Conservation (phyloP, 2,888 invertebrate species). For the Acanthosepion pharaonis region DNA sequence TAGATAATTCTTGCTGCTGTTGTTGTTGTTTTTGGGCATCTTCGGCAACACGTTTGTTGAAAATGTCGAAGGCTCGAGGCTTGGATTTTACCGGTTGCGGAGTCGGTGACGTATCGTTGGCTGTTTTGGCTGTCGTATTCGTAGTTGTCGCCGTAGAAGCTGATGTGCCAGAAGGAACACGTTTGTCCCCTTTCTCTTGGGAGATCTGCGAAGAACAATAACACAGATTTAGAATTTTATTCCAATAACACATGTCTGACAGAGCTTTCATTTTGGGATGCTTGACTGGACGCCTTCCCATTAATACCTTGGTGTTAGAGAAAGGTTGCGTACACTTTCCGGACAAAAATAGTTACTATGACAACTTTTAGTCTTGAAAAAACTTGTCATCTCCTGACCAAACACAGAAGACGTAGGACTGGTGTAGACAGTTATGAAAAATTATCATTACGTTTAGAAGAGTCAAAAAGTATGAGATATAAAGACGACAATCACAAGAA, state of each 20-base stretch:
- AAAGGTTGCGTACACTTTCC: too few relatives aligned
- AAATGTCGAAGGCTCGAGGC: constrained; percentile 54
- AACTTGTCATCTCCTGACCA: too few relatives aligned
- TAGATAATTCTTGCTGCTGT: constrained; percentile 50
- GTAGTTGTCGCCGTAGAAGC: not conserved
- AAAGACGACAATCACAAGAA: too few relatives aligned
- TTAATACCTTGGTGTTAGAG: too few relatives aligned
- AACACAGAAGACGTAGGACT: too few relatives aligned
- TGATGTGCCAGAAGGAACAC: constrained; percentile 50
- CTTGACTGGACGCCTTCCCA: too few relatives aligned
- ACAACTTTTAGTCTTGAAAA: too few relatives aligned
- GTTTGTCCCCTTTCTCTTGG: constrained; percentile 53
- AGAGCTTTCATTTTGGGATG: not conserved
- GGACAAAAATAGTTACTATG: too few relatives aligned
- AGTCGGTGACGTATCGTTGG: not conserved
- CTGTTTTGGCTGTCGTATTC: not conserved
- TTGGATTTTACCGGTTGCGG: not conserved
- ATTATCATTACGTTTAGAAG: too few relatives aligned
- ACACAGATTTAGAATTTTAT: not conserved
- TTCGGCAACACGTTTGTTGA: constrained; percentile 48
- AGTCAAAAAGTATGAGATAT: too few relatives aligned
- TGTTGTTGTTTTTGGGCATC: constrained; percentile 48
- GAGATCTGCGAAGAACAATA: constrained; percentile 50
- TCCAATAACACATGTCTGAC: not conserved
- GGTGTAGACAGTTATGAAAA: too few relatives aligned